Evolutionary conservation across 1,140 invertebrate species (phyloP).

Genomic region (Saccostrea cuccullata): DNA sequence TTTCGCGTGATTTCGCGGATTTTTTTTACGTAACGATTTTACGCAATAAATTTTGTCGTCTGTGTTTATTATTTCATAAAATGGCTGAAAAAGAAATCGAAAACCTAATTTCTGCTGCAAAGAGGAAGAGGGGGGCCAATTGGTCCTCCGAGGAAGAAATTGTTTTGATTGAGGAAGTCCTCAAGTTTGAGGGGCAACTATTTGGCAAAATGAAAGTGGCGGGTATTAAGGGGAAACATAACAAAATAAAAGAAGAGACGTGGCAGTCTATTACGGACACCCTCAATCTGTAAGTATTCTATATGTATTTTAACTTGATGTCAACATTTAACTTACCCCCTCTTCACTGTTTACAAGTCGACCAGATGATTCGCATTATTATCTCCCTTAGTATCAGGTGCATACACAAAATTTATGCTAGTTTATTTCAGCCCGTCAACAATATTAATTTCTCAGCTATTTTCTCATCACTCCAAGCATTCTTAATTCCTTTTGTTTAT

Average conservation of each 20-base stretch:
- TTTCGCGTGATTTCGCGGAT: slow-evolving; percentile 3
- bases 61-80: neutral
- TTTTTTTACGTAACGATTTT: slow-evolving; percentile 3
- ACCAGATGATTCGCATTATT: neutral
- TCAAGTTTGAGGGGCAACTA: neutral
- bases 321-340: neutral
- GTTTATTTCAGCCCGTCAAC: neutral
- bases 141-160: slow-evolving; percentile 7
- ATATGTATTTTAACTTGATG: neutral
- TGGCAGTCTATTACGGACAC: neutral
- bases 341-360: neutral
- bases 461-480: too few relatives aligned
- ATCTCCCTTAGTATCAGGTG: neutral
- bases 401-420: neutral
- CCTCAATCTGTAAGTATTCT: slow-evolving; percentile 19
- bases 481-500: too few relatives aligned
- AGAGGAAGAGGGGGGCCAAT: neutral
- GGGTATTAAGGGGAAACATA: neutral
- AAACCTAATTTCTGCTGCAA: neutral
- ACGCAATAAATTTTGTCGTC: slow-evolving; percentile 7
- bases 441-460: neutral
- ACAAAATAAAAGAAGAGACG: neutral
- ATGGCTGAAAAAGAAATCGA: slow-evolving; percentile 1
- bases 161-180: neutral
- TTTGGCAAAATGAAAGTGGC: slow-evolving; percentile 17